Base-by-base conservation (phyloP, 2,113 vertebrate species). In the Lophotis ruficrista region DNA sequence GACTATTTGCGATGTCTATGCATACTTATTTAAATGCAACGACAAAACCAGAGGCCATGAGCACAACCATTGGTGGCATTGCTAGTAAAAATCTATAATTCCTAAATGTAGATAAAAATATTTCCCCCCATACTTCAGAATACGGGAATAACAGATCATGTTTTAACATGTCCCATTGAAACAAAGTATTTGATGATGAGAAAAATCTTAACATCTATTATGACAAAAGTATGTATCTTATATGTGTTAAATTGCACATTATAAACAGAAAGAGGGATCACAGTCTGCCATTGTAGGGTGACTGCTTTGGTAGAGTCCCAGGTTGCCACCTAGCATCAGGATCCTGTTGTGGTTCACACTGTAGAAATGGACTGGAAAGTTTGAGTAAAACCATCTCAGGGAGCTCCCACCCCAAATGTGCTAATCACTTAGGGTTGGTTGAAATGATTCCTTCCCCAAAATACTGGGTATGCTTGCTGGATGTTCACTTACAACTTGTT, bases 341-440 rank as follows among this genome's bases (percentile, higher is more conserved):
- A 51, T 68, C 12, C 24, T 53, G 2, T 2, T 37, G 41, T 38
- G 6, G 30, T 56, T 91, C 58, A 61, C 2, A 3, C 10, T 22
- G 14, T 61, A 54, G 71, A 50, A 89, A 62, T 14, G 7, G 22
- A 10, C 30, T 86, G 31, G 6, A 77, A 57, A 77, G 14, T 25
- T 19, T 60, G 66, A 15, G 20, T 76, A 13, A 25, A 30, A 72
- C 18, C 56, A 21, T 53, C 30, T 58, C 64, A 33, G 47, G 25
- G n/a, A 69, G 10, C 27, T 69, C 53, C 37, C 28, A 54, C 12
- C 8, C 43, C 9, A 78, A 87, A 78, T 4, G 1, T 35, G 5
- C n/a, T 21, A 57, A 22, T 50, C n/a, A 19, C 10, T 41, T 62
- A 37, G 2, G 20, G 11, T 1, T 3, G 0, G 8, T 62, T 1